phyloP scores from a whole-genome alignment of 2,113 vertebrate species.

The Cebus imitator region DNA sequence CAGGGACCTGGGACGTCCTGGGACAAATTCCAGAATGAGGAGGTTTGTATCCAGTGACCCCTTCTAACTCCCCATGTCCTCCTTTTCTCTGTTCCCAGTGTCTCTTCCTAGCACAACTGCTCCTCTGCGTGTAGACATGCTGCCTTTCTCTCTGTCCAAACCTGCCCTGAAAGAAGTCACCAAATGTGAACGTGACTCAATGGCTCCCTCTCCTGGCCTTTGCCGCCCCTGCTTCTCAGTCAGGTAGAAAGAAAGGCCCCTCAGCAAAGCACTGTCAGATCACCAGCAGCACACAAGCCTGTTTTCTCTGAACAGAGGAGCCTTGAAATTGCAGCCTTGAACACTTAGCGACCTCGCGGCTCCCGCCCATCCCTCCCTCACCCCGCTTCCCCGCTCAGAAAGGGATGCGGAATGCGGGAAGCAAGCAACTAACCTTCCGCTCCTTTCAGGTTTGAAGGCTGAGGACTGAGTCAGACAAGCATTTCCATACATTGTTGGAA shows the following conservation, averaged over 20 bases:
- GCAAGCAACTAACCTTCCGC: background rate
- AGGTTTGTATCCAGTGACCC: background rate
- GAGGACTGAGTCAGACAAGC: background rate
- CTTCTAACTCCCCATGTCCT: background rate
- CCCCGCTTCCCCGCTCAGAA: background rate
- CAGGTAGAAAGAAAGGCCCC: background rate
- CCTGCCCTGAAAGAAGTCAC: background rate
- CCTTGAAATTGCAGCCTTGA: background rate
- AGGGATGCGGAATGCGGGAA: background rate
- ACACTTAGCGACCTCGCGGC: background rate
- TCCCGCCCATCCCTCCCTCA: background rate
- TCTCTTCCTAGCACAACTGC: background rate
- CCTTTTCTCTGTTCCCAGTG: background rate
- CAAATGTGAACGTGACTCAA: background rate
- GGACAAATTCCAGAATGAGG: background rate
- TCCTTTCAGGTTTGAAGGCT: background rate
- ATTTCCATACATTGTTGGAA: background rate
- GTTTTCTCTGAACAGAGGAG: background rate
- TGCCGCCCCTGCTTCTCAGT: background rate
- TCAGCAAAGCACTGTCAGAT: background rate
- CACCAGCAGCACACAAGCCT: background rate
- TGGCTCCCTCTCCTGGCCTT: constrained; percentile 44
- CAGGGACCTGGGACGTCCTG: background rate
- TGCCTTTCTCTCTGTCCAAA: background rate
- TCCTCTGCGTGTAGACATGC: background rate